These are phyloP conservation scores for Nephrotoma appendiculata DNA, from an alignment of 2,888 invertebrate genomes.

Conservation along the genomic window DNA sequence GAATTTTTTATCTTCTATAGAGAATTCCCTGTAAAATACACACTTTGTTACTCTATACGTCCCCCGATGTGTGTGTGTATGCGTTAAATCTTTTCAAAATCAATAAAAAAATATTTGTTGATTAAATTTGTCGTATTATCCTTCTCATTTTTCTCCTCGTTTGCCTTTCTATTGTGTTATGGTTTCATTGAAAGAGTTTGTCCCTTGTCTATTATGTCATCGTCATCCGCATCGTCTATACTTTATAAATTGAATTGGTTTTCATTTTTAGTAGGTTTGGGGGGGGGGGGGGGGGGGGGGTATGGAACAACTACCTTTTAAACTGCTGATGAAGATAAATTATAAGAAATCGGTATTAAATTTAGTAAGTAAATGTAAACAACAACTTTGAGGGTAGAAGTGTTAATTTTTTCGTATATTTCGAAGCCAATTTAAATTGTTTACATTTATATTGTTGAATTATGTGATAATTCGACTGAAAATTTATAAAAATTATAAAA, in stretches of 20 bases:
- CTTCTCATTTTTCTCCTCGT: neutral
- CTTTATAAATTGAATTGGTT: neutral
- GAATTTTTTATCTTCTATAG: neutral
- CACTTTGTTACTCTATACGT: neutral
- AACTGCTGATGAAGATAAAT: neutral
- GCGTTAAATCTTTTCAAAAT: neutral
- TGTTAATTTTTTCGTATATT: neutral
- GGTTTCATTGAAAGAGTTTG: neutral
- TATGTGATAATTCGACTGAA: neutral
- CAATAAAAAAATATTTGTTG: neutral
- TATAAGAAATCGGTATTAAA: neutral
- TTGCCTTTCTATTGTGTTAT: neutral
- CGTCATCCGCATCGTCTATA: neutral
- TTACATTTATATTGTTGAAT: neutral
- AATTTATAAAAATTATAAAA: neutral
- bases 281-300: neutral
- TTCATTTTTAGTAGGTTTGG: neutral
- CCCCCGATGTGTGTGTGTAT: neutral
- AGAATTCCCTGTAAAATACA: neutral
- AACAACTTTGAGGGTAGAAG: neutral
- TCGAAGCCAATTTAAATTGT: neutral
- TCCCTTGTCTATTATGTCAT: neutral
- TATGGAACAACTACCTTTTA: neutral
- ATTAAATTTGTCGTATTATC: neutral
- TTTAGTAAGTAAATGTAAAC: neutral